Conservation (phyloP, 2,888 invertebrate genomes). For the Eulithis prunata region DNA sequence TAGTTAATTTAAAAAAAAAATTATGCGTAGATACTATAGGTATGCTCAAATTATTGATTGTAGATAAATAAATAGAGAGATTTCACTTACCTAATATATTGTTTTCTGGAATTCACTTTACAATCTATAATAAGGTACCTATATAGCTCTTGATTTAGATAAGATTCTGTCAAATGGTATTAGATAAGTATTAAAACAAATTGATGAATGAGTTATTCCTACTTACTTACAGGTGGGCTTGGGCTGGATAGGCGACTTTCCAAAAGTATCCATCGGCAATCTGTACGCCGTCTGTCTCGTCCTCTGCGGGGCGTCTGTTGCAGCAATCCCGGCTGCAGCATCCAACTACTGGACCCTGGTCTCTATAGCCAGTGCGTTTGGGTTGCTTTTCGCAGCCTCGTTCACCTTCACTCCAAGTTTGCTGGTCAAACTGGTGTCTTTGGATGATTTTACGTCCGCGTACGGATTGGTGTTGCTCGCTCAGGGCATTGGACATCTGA, state of each 20-base stretch:
- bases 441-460: slow-evolving; percentile 96
- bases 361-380: slow-evolving; percentile 87
- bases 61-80: too few relatives aligned
- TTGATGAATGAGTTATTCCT: background rate
- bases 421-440: slow-evolving; percentile 93
- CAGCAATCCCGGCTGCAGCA: slow-evolving; percentile 84
- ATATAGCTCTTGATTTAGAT: background rate
- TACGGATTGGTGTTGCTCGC: slow-evolving; percentile 95
- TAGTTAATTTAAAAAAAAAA: too few relatives aligned
- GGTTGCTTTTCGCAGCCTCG: slow-evolving; percentile 95
- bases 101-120: too few relatives aligned
- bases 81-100: too few relatives aligned
- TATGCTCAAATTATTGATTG: too few relatives aligned
- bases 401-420: slow-evolving; percentile 96
- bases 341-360: slow-evolving; percentile 79
- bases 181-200: too few relatives aligned
- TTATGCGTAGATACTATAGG: too few relatives aligned
- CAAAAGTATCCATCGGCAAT: slow-evolving; percentile 91
- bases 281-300: slow-evolving; percentile 92
- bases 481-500: slow-evolving; percentile 96
- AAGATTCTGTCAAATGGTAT: background rate
- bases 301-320: slow-evolving; percentile 86
- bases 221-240: slow-evolving; percentile 86
- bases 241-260: slow-evolving; percentile 95
- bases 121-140: too few relatives aligned